Base-by-base conservation (phyloP, 1,140 invertebrate genomes). In the Bombus impatiens region DNA sequence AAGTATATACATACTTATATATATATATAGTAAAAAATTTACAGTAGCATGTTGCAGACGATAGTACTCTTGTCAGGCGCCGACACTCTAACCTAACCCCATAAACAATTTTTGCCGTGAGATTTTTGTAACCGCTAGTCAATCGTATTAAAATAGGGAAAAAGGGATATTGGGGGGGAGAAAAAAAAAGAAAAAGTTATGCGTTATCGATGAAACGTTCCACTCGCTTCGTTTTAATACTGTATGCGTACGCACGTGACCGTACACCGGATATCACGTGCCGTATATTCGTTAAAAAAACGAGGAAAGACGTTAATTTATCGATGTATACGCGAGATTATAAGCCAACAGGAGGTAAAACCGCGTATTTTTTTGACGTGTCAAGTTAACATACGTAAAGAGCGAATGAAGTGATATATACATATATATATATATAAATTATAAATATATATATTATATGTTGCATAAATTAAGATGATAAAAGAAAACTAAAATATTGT, bases 401-500 rank as follows among this genome's bases (percentile, higher is more conserved):
- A 84, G 75, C 15, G 62, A 57, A 76, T 57, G 44, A 78, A 78
- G 44, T 75, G 40, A 40, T 81, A 84, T 78, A 71, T 71, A 59
- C 18, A 59, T 35, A n/a, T 74, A 85, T 79, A 79, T 47, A 85
- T 79, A 79, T 35, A 35, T 35, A 35, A 65, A 79, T n/a, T 22
- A n/a, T 32, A 76, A 67, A 76, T 53, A 67, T 47, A 82, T 18
- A 84, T 32, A 72, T 44, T 47, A 83, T 71, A 78, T 85, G 53
- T 68, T 80, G 71, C 15, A 59, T 82, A 62, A 68, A 72, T 74
- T 65, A 82, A 77, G 74, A 81, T 72, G 71, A 82, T 71, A 18
- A 86, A 76, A 86, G 77, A 90, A 59, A 86, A 89, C 82, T 35
- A 53, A 78, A 84, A 92, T 74, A 89, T 92, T 90, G 89, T 92